Conservation (phyloP, 2,113 vertebrate genomes). For the Oryzias woworae region DNA sequence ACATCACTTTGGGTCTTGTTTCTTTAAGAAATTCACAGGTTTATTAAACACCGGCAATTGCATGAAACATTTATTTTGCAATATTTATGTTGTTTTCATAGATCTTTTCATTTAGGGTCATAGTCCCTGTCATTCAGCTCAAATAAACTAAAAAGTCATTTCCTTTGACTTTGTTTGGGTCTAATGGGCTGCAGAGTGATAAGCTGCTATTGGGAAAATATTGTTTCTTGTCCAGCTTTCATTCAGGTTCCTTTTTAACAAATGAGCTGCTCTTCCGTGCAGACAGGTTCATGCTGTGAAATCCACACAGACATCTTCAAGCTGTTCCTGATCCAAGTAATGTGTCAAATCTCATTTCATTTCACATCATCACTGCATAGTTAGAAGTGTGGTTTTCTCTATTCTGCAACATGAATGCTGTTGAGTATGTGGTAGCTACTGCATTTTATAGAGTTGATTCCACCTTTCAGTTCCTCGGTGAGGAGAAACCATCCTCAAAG, state of each 20-base stretch:
- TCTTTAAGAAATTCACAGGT: not conserved
- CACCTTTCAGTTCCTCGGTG: constrained; percentile 18
- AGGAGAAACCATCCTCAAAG: constrained; percentile 24
- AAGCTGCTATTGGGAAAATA: constrained; percentile 35
- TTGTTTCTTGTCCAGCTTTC: constrained; percentile 45
- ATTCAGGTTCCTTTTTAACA: constrained; percentile 33
- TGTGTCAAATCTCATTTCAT: no score
- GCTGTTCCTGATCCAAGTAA: constrained; percentile 4
- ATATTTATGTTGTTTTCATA: constrained; percentile 7
- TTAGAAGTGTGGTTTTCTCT: not conserved
- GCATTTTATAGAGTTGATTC: not conserved
- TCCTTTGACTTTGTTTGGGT: constrained; percentile 50
- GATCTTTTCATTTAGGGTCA: constrained; percentile 7
- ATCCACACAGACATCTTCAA: constrained; percentile 16
- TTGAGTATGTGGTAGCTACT: not conserved
- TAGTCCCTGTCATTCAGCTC: constrained; percentile 11
- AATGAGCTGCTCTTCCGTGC: constrained; percentile 39
- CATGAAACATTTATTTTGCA: not conserved
- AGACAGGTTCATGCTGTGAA: not conserved
- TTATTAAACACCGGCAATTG: constrained; percentile 4
- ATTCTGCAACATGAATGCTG: not conserved
- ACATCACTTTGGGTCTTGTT: constrained; percentile 31
- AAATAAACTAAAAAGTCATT: constrained; percentile 48
- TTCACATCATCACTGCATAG: no score
- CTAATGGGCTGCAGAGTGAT: constrained; percentile 47